Percentiles rank a stretch among this genome's conserved stretches.
Conservation (phyloP, 2,888 invertebrate genomes). For the Synanthedon andrenaeformis region DNA sequence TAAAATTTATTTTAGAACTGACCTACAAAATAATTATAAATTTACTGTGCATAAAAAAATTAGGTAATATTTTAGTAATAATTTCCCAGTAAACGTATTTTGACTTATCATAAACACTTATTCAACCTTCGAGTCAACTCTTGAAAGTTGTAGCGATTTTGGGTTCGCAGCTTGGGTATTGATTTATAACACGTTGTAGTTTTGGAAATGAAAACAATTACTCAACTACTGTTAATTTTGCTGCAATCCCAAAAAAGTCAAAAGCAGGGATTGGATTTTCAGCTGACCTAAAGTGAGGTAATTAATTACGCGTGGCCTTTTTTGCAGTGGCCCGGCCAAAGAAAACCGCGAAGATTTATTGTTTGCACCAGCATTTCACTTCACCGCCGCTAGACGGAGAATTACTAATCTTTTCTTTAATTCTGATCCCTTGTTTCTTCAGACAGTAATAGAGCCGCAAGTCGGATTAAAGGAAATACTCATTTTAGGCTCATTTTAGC, state of each 20-base stretch:
- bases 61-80: too few species aligned
- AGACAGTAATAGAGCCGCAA: slow-evolving; percentile 44
- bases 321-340: slow-evolving; percentile 47
- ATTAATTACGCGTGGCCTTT: slow-evolving; percentile 60
- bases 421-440: slow-evolving; percentile 56
- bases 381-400: slow-evolving; percentile 35
- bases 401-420: slow-evolving; percentile 60
- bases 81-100: too few species aligned
- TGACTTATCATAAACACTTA: too few species aligned
- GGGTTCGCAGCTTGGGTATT: too few species aligned
- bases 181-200: not conserved
- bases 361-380: slow-evolving; percentile 39
- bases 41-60: too few species aligned
- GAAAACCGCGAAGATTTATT: slow-evolving; percentile 59
- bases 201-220: slow-evolving; percentile 28
- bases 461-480: slow-evolving; percentile 43
- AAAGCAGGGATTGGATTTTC: slow-evolving; percentile 54
- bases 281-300: slow-evolving; percentile 48
- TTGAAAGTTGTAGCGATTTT: too few species aligned
- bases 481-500: slow-evolving; percentile 39
- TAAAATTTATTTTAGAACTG: too few species aligned
- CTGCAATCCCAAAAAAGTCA: slow-evolving; percentile 49
- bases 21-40: too few species aligned
- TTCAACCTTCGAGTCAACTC: too few species aligned
- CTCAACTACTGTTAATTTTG: slow-evolving; percentile 29